phyloP scores from a whole-genome alignment of 2,113 vertebrate species.

The Phylloscopus whistleri region DNA sequence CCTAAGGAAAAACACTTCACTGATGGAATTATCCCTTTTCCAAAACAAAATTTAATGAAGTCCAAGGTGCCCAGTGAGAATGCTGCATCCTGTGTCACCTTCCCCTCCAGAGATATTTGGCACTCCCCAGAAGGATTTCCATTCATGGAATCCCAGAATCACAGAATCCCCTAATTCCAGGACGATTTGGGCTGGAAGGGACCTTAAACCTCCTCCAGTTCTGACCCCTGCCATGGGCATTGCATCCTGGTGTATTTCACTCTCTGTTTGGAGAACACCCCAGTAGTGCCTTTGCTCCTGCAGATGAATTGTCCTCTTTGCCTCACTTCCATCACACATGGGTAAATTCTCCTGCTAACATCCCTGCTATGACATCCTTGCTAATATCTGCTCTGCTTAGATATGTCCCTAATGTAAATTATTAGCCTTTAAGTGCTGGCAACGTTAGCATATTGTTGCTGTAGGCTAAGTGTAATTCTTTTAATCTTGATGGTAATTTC shows the following conservation, averaged over 20 bases:
- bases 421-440: conserved; percentile 5
- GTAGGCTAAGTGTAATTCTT: conserved; percentile 11
- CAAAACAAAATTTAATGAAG: fast-evolving
- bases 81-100: not conserved
- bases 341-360: not conserved
- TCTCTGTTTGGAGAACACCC: not conserved
- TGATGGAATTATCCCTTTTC: not conserved
- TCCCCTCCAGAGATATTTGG: not conserved
- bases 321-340: not conserved
- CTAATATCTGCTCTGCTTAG: not conserved
- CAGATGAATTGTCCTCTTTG: not conserved
- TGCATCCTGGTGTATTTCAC: not conserved
- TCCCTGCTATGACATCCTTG: not conserved
- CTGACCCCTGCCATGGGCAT: not conserved
- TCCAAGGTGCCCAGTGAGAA: not conserved
- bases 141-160: not conserved
- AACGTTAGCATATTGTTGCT: conserved; percentile 12
- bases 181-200: not conserved
- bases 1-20: fast-evolving
- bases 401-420: conserved; percentile 3
- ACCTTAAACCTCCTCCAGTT: not conserved
- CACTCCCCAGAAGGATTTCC: not conserved
- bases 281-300: not conserved
- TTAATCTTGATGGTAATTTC: conserved; percentile 43
- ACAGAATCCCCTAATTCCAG: not conserved